A percentile compares a stretch with the other conserved stretches of the same genome.
Conservation (phyloP, 2,888 invertebrate species). For the Chaitophorus viminalis region DNA sequence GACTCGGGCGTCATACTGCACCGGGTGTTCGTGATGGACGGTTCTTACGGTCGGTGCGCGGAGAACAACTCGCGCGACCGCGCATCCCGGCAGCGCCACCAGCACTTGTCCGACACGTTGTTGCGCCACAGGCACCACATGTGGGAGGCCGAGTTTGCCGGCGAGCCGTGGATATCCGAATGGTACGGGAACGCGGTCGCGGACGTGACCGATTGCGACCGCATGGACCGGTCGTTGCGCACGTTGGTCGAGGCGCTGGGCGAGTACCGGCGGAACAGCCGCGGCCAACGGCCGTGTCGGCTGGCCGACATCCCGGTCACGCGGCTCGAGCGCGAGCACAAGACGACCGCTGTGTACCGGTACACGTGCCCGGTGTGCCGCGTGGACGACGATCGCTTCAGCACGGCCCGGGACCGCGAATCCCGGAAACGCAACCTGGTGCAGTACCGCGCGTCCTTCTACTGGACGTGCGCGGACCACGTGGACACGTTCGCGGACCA, state of each 20-base stretch:
- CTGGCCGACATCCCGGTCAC: constrained; percentile 9
- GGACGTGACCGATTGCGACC: neutral
- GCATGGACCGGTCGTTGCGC: neutral
- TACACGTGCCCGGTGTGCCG: constrained; percentile 17
- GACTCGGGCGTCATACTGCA: constrained; percentile 1
- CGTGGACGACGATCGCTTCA: neutral
- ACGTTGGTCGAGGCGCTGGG: neutral
- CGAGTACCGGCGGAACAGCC: neutral
- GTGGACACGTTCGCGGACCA: neutral
- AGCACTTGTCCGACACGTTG: neutral
- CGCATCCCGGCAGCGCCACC: neutral
- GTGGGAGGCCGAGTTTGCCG: neutral
- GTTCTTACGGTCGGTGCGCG: neutral
- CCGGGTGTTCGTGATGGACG: neutral
- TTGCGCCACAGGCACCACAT: neutral
- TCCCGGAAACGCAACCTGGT: neutral
- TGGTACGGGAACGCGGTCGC: neutral
- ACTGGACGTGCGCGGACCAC: neutral
- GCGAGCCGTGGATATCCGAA: neutral
- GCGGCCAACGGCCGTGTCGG: neutral
- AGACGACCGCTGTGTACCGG: constrained; percentile 1
- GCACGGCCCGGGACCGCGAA: neutral
- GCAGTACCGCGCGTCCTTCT: neutral
- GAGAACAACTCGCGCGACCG: neutral
- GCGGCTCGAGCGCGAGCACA: neutral